phyloP scores from a whole-genome alignment of 2,113 vertebrate species.

The Menidia beryllina region DNA sequence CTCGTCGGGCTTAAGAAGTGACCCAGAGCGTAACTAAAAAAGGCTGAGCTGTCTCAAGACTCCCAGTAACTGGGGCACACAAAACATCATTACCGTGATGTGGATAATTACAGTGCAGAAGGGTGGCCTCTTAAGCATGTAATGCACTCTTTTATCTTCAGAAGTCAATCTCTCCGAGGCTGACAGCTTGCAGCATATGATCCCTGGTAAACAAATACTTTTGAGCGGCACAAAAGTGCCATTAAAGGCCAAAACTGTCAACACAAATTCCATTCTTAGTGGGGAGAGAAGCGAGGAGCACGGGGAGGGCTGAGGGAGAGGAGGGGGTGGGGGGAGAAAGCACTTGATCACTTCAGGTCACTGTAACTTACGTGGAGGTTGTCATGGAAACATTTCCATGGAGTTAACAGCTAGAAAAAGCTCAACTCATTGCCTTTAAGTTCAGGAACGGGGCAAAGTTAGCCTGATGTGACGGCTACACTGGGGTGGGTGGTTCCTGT shows the following conservation, averaged over 20 bases:
- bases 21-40: constrained; percentile 82
- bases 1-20: constrained; percentile 79
- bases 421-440: constrained; percentile 92
- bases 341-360: constrained; percentile 97
- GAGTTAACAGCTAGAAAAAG: constrained; percentile 92
- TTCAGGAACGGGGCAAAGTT: constrained; percentile 87
- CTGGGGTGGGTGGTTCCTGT: no score
- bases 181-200: constrained; percentile 96
- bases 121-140: constrained; percentile 86
- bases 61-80: constrained; percentile 84
- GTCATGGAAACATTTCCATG: constrained; percentile 97
- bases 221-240: constrained; percentile 92
- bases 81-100: constrained; percentile 87
- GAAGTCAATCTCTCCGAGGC: constrained; percentile 87
- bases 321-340: constrained; percentile 51
- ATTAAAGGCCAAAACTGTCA: constrained; percentile 99
- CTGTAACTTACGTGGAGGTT: constrained; percentile 97
- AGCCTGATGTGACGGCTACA: constrained; percentile 57
- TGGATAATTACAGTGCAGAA: constrained; percentile 89
- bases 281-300: constrained; percentile 41
- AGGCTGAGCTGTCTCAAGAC: constrained; percentile 82
- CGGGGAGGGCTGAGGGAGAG: constrained; percentile 1
- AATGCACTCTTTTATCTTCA: constrained; percentile 93
- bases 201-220: constrained; percentile 98
- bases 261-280: constrained; percentile 95